Evolutionary conservation across 2,113 vertebrate species (phyloP), one percentile per base, ranked within the genome.

Genomic region (Lontra canadensis): DNA sequence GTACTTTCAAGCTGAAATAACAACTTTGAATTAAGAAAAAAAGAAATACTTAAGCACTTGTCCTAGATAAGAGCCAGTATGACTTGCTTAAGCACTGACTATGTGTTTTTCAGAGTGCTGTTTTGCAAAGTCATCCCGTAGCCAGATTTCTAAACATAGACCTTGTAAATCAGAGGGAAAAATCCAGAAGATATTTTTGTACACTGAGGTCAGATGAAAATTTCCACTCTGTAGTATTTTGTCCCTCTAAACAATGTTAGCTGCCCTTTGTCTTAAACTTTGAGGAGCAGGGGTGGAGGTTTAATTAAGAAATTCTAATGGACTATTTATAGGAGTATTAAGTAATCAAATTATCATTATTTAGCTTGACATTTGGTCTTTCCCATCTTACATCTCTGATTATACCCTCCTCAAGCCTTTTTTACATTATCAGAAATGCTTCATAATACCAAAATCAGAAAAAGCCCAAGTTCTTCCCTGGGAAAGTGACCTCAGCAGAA

Each of bases 71-170:
- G 59, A 96, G 47, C 34, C 73, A 88, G 31, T 83, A 8, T 89
- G 61, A 79, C 55, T 61, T 83, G 78, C 74, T 76, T 88, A 83
- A 95, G 23, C 79, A 65, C 82, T 96, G 95, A 98, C 95, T 97
- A 13, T 88, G 95, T 96, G 26, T 92, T 97, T 97, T 96, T 88
- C 59, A 96, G 25, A 73, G 23, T n/a, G 29, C 9, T 92, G 3
- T 83, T 97, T 85, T 96, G 82, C 95, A 87, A 92, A 94, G 42
- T 96, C 93, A 95, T 87, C 67, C 71, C 49, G 76, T 25, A 94
- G 34, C 31, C 78, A 80, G 74, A 96, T 95, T 96, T 95, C 96
- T 96, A 97, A 98, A 97, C 85, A 96, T 90, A 98, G 90, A 95
- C 29, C 11, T 95, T 79, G 34, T 94, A 97, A 91, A 88, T 96